Percentiles rank a stretch among this genome's conserved stretches.
These are phyloP conservation scores for Sciurus vulgaris DNA, from an alignment of 2,797 vertebrate species.

Conservation along the genomic window DNA sequence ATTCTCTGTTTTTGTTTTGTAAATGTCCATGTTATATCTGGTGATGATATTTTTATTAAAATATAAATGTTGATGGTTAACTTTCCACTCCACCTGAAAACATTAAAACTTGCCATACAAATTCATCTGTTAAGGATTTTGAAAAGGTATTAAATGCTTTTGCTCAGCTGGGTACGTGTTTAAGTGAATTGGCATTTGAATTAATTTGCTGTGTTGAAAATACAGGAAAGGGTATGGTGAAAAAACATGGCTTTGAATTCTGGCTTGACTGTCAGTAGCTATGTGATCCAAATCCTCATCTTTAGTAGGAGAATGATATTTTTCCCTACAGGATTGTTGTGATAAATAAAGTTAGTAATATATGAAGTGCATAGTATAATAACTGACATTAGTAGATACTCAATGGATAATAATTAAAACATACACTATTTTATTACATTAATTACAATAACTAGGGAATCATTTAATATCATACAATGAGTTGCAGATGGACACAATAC, in stretches of 20 bases:
- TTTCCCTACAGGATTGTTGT: not conserved
- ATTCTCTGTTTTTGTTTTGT: constrained; percentile 1
- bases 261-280: not conserved
- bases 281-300: not conserved
- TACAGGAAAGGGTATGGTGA: not conserved
- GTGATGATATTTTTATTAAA: constrained; percentile 41
- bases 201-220: not conserved
- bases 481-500: too few species aligned
- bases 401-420: not conserved
- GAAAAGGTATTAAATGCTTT: not conserved
- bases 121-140: constrained; percentile 16
- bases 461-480: not conserved
- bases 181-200: constrained; percentile 31
- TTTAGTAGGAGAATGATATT: not conserved
- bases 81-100: constrained; percentile 19
- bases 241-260: not conserved
- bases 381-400: not conserved
- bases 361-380: not conserved
- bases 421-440: not conserved
- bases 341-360: not conserved
- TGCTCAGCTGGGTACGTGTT: not conserved
- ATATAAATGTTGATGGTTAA: constrained; percentile 9
- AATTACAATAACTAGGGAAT: not conserved
- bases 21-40: not conserved
- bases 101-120: not conserved